A percentile compares a stretch with the other conserved stretches of the same genome.
These are phyloP conservation scores for Kryptolebias ocellatus DNA, from an alignment of 2,797 vertebrate species.

Conservation along the genomic window DNA sequence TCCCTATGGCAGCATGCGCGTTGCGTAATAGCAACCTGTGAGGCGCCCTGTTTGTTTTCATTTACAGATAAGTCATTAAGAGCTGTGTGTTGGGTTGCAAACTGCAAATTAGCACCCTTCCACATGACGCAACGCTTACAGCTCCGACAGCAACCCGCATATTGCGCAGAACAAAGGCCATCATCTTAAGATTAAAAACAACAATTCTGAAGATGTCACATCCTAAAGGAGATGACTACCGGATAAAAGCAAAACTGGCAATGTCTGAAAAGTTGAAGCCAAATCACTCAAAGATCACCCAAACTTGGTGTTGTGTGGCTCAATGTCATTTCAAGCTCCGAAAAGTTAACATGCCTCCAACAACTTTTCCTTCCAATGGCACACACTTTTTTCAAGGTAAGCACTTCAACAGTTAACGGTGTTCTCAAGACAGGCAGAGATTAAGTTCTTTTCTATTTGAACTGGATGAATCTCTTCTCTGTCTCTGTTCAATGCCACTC, in stretches of 20 bases:
- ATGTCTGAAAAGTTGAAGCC: background rate
- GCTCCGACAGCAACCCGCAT: constrained; percentile 41
- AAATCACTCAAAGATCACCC: no score
- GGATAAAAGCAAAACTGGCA: constrained; percentile 14
- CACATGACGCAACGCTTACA: constrained; percentile 39
- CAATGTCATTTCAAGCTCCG: constrained; percentile 6
- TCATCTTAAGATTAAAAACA: constrained; percentile 20
- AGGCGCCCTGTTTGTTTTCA: constrained; percentile 64
- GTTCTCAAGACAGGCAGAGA: constrained; percentile 47
- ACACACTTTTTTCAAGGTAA: constrained; percentile 38
- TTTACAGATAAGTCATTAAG: constrained; percentile 53
- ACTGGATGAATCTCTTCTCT: constrained; percentile 50
- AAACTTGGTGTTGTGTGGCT: background rate
- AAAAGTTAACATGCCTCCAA: constrained; percentile 5
- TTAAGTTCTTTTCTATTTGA: constrained; percentile 62
- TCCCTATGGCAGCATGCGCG: constrained; percentile 55
- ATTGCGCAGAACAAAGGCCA: constrained; percentile 16
- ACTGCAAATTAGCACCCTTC: constrained; percentile 38
- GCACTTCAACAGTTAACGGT: constrained; percentile 34
- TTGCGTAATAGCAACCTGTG: constrained; percentile 69
- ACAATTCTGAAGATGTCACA: background rate
- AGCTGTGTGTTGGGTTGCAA: constrained; percentile 25
- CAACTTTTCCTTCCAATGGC: constrained; percentile 20
- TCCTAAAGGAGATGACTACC: constrained; percentile 7
- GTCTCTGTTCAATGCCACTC: constrained; percentile 48